A percentile compares a stretch with the other conserved stretches of the same genome.
Conservation (phyloP, 1,140 invertebrate species). For the Notospermus geniculatus region DNA sequence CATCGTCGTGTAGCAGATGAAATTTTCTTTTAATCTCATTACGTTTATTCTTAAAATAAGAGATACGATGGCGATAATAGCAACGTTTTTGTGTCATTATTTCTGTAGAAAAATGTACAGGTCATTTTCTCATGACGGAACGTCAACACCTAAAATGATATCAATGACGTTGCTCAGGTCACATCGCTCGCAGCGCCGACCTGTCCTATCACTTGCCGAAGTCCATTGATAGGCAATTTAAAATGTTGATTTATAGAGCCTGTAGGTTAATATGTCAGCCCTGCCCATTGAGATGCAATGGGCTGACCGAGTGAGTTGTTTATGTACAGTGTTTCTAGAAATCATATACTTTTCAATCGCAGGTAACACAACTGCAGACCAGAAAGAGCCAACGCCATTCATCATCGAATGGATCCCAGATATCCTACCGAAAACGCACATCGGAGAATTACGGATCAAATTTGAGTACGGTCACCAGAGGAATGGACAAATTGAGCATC, state of each 20-base stretch:
- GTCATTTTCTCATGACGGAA: too few relatives aligned
- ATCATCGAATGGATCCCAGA: slow-evolving; percentile 77
- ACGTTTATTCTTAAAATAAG: too few relatives aligned
- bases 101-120: too few relatives aligned
- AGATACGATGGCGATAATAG: too few relatives aligned
- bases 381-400: slow-evolving; percentile 68
- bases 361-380: slow-evolving; percentile 63
- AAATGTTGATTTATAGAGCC: neutral
- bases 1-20: too few relatives aligned
- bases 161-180: too few relatives aligned
- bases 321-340: slow-evolving; percentile 2
- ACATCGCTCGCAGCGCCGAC: too few relatives aligned
- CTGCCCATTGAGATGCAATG: neutral
- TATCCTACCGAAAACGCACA: slow-evolving; percentile 67
- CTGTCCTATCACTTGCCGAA: too few relatives aligned
- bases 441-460: slow-evolving; percentile 67
- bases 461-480: slow-evolving; percentile 67
- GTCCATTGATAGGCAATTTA: too few relatives aligned
- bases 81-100: too few relatives aligned
- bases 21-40: too few relatives aligned
- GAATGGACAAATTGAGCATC: slow-evolving; percentile 56
- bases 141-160: too few relatives aligned
- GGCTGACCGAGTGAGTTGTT: neutral
- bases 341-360: slow-evolving; percentile 28
- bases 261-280: neutral